Evolutionary conservation across 2,113 vertebrate species (phyloP).

Genomic region (Stigmatopora nigra): DNA sequence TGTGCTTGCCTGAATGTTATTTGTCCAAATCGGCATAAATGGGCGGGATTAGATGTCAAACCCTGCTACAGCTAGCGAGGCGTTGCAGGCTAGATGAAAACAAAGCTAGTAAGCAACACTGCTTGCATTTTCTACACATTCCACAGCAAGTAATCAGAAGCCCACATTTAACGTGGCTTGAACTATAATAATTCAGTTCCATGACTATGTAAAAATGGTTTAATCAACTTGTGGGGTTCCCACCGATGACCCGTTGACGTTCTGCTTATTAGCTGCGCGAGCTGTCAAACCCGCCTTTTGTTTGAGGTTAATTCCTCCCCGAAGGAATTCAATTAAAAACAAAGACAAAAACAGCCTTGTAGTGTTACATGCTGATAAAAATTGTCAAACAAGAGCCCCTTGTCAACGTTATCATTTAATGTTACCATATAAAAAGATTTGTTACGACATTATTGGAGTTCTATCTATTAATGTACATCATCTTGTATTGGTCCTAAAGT

Average conservation of each 20-base stretch:
- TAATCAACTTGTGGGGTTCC: not conserved
- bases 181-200: too few species aligned
- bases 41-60: slow-evolving; percentile 39
- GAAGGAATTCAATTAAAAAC: not conserved
- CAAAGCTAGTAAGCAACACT: not conserved
- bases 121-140: not conserved
- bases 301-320: slow-evolving; percentile 18
- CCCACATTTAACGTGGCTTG: fast-evolving
- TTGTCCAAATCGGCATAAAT: slow-evolving; percentile 29
- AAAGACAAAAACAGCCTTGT: not conserved
- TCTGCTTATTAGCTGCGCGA: slow-evolving; percentile 31
- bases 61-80: slow-evolving; percentile 13
- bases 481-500: too few species aligned
- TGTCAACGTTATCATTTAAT: not conserved
- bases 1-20: slow-evolving; percentile 25
- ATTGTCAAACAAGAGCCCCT: not conserved
- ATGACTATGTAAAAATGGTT: not conserved
- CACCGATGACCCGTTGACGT: not conserved
- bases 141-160: not conserved
- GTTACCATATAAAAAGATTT: too few species aligned
- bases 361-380: not conserved
- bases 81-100: slow-evolving; percentile 23
- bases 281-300: slow-evolving; percentile 59
- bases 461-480: too few species aligned
- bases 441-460: too few species aligned